Evolutionary conservation across 2,113 vertebrate genomes (phyloP).

Genomic region (Plotosus lineatus): DNA sequence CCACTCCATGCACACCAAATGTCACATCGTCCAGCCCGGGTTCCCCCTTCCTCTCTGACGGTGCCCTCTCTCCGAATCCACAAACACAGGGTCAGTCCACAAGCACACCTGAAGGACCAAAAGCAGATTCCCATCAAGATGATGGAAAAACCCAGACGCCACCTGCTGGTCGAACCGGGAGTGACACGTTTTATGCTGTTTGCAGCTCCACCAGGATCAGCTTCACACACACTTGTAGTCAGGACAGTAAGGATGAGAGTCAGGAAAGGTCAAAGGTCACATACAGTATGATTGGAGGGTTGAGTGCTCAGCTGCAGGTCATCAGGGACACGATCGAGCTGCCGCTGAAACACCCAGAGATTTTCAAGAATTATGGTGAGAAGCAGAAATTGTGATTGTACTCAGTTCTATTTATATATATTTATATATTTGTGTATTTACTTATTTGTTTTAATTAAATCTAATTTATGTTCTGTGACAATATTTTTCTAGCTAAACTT

Average conservation of each 20-base stretch:
- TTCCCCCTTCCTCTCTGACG: background rate
- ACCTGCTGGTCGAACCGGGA: constrained; percentile 54
- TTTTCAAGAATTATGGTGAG: constrained; percentile 87
- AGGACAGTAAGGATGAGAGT: constrained; percentile 23
- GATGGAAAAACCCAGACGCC: constrained; percentile 40
- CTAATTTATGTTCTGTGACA: too few relatives aligned
- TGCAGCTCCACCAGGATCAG: constrained; percentile 76
- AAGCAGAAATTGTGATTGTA: background rate
- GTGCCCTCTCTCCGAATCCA: background rate
- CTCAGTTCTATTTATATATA: background rate
- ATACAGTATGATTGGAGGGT: constrained; percentile 90
- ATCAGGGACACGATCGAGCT: constrained; percentile 91
- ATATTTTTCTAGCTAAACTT: too few relatives aligned
- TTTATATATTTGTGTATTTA: too few relatives aligned
- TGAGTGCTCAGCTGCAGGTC: constrained; percentile 79
- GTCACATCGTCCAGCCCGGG: background rate
- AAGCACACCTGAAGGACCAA: background rate
- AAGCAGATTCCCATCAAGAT: background rate
- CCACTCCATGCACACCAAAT: background rate
- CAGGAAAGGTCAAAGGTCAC: constrained; percentile 73
- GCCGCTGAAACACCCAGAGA: constrained; percentile 85
- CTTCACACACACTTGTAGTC: constrained; percentile 59
- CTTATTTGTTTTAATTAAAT: background rate
- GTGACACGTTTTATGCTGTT: constrained; percentile 83
- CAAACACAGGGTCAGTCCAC: constrained; percentile 23